phyloP scores from a whole-genome alignment of 2,888 invertebrate genomes.

The Trachelus stipa region DNA sequence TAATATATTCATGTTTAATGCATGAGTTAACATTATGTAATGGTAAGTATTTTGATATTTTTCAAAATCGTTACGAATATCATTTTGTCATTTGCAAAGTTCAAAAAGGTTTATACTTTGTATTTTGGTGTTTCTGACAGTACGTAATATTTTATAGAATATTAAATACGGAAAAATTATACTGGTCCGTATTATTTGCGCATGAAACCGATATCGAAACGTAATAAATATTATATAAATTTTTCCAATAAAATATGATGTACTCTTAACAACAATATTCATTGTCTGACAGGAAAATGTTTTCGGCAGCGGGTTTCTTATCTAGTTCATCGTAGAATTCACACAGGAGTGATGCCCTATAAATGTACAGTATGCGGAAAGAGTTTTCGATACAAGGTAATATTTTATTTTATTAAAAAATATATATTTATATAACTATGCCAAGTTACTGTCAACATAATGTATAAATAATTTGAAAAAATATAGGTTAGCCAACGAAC shows the following conservation, averaged over 20 bases:
- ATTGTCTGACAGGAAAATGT: constrained; percentile 76
- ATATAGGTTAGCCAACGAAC: constrained; percentile 82
- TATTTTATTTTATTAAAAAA: neutral
- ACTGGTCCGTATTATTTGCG: neutral
- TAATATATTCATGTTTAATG: constrained; percentile 61
- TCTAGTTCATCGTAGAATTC: constrained; percentile 85
- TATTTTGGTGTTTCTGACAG: neutral
- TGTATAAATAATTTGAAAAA: neutral
- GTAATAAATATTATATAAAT: neutral
- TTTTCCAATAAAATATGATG: neutral
- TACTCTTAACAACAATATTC: constrained; percentile 7
- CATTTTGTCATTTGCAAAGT: neutral
- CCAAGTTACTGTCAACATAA: neutral
- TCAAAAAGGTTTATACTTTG: neutral
- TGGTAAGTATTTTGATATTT: neutral
- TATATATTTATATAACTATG: neutral
- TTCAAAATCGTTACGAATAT: neutral
- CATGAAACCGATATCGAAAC: neutral
- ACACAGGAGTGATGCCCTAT: constrained; percentile 89
- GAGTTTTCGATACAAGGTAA: constrained; percentile 84
- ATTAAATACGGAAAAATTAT: neutral
- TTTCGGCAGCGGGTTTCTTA: constrained; percentile 89
- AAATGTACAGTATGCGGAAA: constrained; percentile 84
- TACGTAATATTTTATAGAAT: neutral
- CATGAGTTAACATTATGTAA: constrained; percentile 19